phyloP scores from a whole-genome alignment of 2,113 vertebrate species.

The Lagenorhynchus albirostris region DNA sequence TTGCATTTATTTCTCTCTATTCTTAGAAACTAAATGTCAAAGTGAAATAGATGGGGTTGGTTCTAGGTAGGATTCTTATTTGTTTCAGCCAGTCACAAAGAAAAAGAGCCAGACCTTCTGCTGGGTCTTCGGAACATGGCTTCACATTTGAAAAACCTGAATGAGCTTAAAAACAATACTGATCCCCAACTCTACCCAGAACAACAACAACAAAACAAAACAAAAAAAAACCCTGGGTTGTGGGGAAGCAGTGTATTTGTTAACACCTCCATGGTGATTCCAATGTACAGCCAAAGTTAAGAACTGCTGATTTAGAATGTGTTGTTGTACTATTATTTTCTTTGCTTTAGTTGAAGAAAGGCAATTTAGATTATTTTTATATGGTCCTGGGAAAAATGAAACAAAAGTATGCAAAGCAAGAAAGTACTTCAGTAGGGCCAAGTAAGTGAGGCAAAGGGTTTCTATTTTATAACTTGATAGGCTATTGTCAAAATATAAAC shows the following conservation, averaged over 20 bases:
- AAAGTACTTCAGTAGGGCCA: not conserved
- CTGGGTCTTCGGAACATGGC: not conserved
- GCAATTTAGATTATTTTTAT: not conserved
- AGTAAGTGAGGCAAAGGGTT: not conserved
- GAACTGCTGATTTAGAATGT: not conserved
- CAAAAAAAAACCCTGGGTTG: not conserved
- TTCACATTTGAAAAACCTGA: not conserved
- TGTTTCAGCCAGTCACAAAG: not conserved
- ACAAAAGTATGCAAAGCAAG: not conserved
- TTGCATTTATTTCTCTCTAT: not conserved
- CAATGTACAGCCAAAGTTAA: not conserved
- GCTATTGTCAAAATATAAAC: constrained; percentile 25
- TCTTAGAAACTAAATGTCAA: not conserved
- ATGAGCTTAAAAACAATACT: not conserved
- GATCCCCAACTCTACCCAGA: not conserved
- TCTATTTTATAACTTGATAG: constrained; percentile 5
- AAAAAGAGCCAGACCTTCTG: not conserved
- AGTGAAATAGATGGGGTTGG: not conserved
- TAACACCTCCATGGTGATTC: not conserved
- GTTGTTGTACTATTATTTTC: not conserved
- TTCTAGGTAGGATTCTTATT: not conserved
- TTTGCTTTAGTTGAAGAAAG: not conserved
- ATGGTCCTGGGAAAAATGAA: not conserved
- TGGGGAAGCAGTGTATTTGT: not conserved
- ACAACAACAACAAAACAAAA: not conserved